Evolutionary conservation across 2,888 invertebrate genomes (phyloP), one percentile per base, ranked within the genome.

Genomic region (Ophion ellenae): DNA sequence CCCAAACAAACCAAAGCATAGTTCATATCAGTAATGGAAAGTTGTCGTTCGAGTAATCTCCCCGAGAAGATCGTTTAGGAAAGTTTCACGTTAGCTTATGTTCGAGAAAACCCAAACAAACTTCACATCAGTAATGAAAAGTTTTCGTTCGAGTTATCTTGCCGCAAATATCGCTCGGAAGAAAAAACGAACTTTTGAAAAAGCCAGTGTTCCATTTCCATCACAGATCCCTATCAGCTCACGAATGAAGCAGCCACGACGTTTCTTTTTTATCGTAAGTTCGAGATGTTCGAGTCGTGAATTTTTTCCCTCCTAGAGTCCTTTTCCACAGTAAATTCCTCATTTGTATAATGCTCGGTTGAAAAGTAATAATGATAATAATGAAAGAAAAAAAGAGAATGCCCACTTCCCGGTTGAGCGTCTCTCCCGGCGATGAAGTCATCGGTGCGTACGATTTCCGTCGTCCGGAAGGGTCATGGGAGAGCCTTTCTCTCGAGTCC

Each of bases 361-460:
- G 11, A 14, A 73, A 10, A 9, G 36, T 53, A 61, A 78, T 36
- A 28, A 69, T 57, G 47, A 64, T 40, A 64, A 45, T 59, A 24
- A 47, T 47, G 20, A 64, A 32, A 71, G 63, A 74, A 66, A 61
- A 64, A 71, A 40, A 59, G 40, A 74, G 74, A 73, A 85, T 70
- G 78, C 36, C 40, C 69, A 77, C 69, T 86, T 80, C 81, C 81
- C 80, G 80, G 63, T 67, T 11, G 63, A 83, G 74, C 83, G 67
- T 82, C 71, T 77, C 67, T 45, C 81, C 66, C 70, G 57, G 81
- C 83, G 74, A 83, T 81, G 77, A 78, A 75, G 74, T 86, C 84
- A 87, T 70, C 88, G 82, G 83, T 84, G 88, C 86, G 87, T 88
- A 79, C 86, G 76, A 87, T 85, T 86, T 88, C 84, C 84, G 85